Base-by-base conservation (phyloP, 2,888 invertebrate genomes). In the Bedellia somnulentella region DNA sequence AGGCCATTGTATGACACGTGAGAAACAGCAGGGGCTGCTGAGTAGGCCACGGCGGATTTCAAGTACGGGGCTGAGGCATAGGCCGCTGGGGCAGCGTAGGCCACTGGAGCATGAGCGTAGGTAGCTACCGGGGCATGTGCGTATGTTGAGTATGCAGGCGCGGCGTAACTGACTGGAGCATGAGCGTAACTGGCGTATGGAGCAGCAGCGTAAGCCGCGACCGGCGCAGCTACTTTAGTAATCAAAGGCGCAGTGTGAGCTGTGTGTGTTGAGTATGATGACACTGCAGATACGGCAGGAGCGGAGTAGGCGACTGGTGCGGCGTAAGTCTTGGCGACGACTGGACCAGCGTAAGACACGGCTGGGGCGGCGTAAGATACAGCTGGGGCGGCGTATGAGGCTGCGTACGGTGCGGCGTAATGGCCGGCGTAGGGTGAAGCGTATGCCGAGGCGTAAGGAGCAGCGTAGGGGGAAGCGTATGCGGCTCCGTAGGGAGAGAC, bases 1-100 rank as follows among this genome's bases (percentile, higher is more conserved):
- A 81, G 73, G 35, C 83, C 84, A 41, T 70, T 78, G 73, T 84
- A 86, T 42, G 79, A 62, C 37, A 81, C 79, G 53, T 85, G 83
- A 35, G 85, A 80, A 23, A 83, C 82, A 34, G 62, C 61, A 30
- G 71, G 78, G 21, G 81, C 80, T 23, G 83, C 81, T 16, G 78
- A 75, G 59, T 81, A 81, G 15, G 71, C 52, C 28, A 80, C 44
- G 29, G 70, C 73, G 24, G 66, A 52, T 35, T 62, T 62, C 33
- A 54, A 41, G 12, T 52, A 73, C 39, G 51, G 75, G 45, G 46
- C 59, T 44, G 40, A 55, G 42, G 58, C 36, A 41, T 49, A 45
- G 11, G 54, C 46, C 23, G 52, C 42, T 30, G 61, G 56, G 4
- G 53, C 44, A 21, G 50, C 47, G 21, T 44, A 40, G 14, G 40